Evolutionary conservation across 2,113 vertebrate species (phyloP), one percentile per base, ranked within the genome.

Genomic region (Scomber colias): DNA sequence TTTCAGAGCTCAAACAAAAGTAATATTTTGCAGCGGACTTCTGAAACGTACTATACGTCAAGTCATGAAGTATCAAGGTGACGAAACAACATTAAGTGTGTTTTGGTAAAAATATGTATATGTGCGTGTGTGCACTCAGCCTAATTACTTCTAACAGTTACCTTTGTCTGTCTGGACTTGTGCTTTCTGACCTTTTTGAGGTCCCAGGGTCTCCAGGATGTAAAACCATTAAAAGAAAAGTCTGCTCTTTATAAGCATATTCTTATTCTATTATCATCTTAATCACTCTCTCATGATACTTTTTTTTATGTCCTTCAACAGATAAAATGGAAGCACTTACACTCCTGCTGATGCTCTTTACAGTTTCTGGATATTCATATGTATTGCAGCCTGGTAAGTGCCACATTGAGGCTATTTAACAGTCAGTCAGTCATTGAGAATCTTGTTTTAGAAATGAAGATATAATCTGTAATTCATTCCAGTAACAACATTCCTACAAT

Each of bases 321-420:
- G 85, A 69, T 44, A 83, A 84, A 76, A 95, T 95, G 94, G 67
- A 91, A 65, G 12, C 59, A 5, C 13, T 87, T 16, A 21, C 64
- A 4, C 21, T 93, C 45, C 49, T 93, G 71, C 68, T 94, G 8
- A 21, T 90, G 53, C 17, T 89, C 57, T 46, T 86, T 46, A 50
- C 72, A 31, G 64, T 81, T 56, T 57, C 82, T 55, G 83, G 71
- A 73, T 73, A 87, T 71, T 82, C 90, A 24, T 55, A 80, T 0
- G 50, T 80, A 1, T 51, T 88, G 31, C 86, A 90, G 59, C 54
- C 90, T 46, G 81, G 94, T 94, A 86, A 94, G 94, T 94, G 24
- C 0, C 16, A 80, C 24, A 30, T 51, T 8, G 57, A 3, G 5
- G 3, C 11, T 13, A 3, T 4, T 15, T 1, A 74, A 50, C 3